Evolutionary conservation across 2,113 vertebrate genomes (phyloP).

Genomic region (Paramisgurnus dabryanus): DNA sequence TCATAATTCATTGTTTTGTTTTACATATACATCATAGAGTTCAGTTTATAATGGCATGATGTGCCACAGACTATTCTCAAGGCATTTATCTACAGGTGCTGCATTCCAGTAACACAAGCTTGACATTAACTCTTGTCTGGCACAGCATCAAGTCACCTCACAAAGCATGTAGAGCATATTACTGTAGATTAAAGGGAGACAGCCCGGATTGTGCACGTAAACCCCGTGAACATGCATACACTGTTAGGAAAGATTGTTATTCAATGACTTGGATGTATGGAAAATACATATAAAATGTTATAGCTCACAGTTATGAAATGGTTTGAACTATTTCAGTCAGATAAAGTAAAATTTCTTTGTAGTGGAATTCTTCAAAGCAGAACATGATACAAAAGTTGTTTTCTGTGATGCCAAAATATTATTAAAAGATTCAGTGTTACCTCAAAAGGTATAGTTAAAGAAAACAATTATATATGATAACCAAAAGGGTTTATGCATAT

Average conservation of each 20-base stretch:
- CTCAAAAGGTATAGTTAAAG: not conserved
- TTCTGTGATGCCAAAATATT: not conserved
- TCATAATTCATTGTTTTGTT: slow-evolving; percentile 41
- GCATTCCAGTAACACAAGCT: slow-evolving; percentile 51
- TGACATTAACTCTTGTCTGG: slow-evolving; percentile 39
- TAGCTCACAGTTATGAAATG: not conserved
- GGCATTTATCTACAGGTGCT: slow-evolving; percentile 44
- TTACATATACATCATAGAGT: slow-evolving; percentile 41
- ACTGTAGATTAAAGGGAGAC: slow-evolving; percentile 47
- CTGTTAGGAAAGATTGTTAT: slow-evolving; percentile 22
- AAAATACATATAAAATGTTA: not conserved
- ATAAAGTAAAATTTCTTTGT: not conserved
- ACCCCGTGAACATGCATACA: slow-evolving; percentile 48
- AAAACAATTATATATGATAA: not conserved
- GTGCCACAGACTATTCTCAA: slow-evolving; percentile 38
- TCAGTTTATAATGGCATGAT: slow-evolving; percentile 32
- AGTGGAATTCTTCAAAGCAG: not conserved
- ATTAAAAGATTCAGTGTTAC: not conserved
- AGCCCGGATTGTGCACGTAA: slow-evolving; percentile 46
- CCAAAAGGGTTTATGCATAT: not conserved
- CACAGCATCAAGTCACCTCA: slow-evolving; percentile 50
- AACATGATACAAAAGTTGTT: not conserved
- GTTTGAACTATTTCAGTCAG: not conserved
- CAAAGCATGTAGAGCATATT: slow-evolving; percentile 42
- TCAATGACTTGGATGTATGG: not conserved